Evolutionary conservation across 1,140 invertebrate species (phyloP), one percentile per base, ranked within the genome.

Genomic region (Coptotermes formosanus): DNA sequence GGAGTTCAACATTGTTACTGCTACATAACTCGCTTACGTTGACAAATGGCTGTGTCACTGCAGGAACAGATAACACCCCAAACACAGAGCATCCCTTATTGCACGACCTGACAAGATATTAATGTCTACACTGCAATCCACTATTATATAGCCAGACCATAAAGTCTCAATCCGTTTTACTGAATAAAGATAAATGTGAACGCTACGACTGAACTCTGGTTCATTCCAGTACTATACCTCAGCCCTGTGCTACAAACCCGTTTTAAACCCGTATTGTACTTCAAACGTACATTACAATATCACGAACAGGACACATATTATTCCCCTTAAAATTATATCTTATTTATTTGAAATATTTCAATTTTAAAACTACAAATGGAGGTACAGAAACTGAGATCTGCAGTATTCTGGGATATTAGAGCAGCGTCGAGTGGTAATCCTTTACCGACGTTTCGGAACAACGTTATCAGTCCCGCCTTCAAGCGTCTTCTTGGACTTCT

Each of bases 71-170:
- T 75, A 75, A 75, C 64, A 14, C 64, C 64, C 64, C 64, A 75
- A 75, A 30, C 64, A 75, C n/a, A 75, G 64, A 12, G 64, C 64
- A 75, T 75, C 64, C 64, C 64, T 75, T 30, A 75, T 6, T 30
- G n/a, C 64, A 75, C 25, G 64, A 75, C n/a, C 64, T 75, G 64
- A 75, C 64, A 75, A 75, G 64, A 75, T 75, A 75, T 75, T 75
- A 75, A 75, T 75, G 64, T 75, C 64, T 30, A 75, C 64, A 75
- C 64, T 1, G n/a, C 64, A 30, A 75, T 30, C 64, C 64, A 30
- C 64, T 75, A 75, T 75, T 75, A 16, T 75, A 75, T 16, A 30
- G 4, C 4, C 25, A n/a, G 64, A 30, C 64, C 25, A 30, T 75
- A 75, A 75, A 30, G 64, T 75, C 64, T 75, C 64, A 75, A 75